Base-by-base conservation (phyloP, 2,888 invertebrate genomes). In the Allacma fusca region DNA sequence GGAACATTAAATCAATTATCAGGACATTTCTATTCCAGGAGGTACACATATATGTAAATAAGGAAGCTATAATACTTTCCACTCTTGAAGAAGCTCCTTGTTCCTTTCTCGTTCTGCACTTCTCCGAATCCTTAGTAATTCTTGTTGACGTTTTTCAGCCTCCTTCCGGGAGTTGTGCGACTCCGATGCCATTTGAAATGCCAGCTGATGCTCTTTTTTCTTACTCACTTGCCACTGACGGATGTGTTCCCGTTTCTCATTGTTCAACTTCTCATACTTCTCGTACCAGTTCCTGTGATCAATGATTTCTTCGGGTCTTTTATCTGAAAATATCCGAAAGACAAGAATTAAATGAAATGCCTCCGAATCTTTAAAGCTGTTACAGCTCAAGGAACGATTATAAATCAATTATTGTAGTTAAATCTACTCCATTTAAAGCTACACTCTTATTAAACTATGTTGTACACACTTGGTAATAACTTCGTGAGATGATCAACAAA, bases 271-370 rank as follows among this genome's bases (percentile, higher is more conserved):
- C 23, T 80, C 78, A 62, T 77, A 81, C 24, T 76, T 57, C 43
- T 81, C 82, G 28, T 73, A 78, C 82, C 82, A 82, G 29, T 80
- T 77, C 34, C 78, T 69, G 57, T 82, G 82, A 26, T 77, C 67
- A 19, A 79, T 77, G n/a, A 82, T 78, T 2, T 82, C 82, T 26
- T 79, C 74, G n/a, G 80, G 59, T 43, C 71, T 80, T 57, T 74
- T 77, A 13, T 67, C 71, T 74, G n/a, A n/a, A n/a, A n/a, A n/a
- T n/a, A n/a, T n/a, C n/a, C n/a, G n/a, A n/a, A n/a, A n/a, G n/a
- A n/a, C n/a, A n/a, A n/a, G n/a, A n/a, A n/a, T n/a, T n/a, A n/a
- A n/a, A n/a, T n/a, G n/a, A n/a, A n/a, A n/a, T n/a, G n/a, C n/a
- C n/a, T n/a, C n/a, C n/a, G n/a, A n/a, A n/a, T n/a, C n/a, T n/a